Conservation (phyloP, 2,113 vertebrate genomes). For the Corythaeola cristata region DNA sequence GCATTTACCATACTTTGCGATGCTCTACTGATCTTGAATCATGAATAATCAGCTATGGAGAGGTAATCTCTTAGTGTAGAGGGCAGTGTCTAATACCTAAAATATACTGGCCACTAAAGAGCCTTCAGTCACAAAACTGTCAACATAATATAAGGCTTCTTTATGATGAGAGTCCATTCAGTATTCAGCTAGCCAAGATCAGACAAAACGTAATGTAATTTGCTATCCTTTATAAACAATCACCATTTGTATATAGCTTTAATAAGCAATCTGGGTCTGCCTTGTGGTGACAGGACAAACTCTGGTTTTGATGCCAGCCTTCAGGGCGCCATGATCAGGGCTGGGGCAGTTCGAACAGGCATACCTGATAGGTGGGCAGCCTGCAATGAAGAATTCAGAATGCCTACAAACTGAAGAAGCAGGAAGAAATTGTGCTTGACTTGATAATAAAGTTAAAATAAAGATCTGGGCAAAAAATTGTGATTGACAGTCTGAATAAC, state of each 20-base stretch:
- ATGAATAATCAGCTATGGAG: not conserved
- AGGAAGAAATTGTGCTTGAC: not conserved
- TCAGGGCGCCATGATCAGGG: not conserved
- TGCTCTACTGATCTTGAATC: not conserved
- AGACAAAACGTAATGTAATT: not conserved
- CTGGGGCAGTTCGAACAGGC: not conserved
- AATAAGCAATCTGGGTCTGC: not conserved
- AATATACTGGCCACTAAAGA: not conserved
- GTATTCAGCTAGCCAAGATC: not conserved
- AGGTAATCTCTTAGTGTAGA: not conserved
- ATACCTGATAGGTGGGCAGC: not conserved
- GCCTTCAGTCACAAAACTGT: not conserved
- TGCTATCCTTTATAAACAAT: not conserved
- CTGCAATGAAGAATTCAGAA: not conserved
- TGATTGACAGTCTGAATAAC: not conserved
- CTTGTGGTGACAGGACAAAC: not conserved
- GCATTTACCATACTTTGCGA: not conserved
- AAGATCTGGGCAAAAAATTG: not conserved
- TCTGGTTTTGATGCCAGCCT: not conserved
- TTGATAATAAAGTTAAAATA: not conserved
- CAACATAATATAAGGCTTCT: not conserved
- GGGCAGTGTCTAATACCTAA: not conserved
- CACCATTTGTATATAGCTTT: not conserved
- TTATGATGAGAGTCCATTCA: not conserved
- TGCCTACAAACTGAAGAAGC: not conserved